Evolutionary conservation across 1,140 invertebrate species (phyloP).

Genomic region (Eulimnadia texana): DNA sequence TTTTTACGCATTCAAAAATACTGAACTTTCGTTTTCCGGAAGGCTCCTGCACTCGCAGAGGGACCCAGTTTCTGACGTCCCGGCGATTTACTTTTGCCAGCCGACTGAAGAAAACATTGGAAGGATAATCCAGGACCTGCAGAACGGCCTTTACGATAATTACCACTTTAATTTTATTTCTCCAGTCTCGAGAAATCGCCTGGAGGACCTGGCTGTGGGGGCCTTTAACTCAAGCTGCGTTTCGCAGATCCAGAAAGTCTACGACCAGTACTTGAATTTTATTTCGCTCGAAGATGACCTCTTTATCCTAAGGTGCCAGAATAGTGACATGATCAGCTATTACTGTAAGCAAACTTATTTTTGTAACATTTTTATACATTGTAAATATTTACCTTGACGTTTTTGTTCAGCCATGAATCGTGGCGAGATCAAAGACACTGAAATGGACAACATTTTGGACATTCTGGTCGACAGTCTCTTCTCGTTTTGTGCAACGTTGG

Average conservation of each 20-base stretch:
- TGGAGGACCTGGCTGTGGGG: conserved; percentile 88
- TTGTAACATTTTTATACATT: not conserved
- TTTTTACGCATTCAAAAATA: not conserved
- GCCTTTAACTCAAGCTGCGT: conserved; percentile 78
- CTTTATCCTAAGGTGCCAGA: conserved; percentile 85
- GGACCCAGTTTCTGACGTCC: conserved; percentile 93
- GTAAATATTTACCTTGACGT: conserved; percentile 2
- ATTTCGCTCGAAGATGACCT: conserved; percentile 96
- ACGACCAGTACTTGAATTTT: conserved; percentile 96
- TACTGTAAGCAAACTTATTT: conserved; percentile 47
- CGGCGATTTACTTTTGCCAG: conserved; percentile 94
- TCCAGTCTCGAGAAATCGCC: conserved; percentile 79
- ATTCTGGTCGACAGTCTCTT: conserved; percentile 91
- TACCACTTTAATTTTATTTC: conserved; percentile 98
- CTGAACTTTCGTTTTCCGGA: conserved; percentile 19
- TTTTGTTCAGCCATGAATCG: conserved; percentile 69
- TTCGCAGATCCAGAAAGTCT: conserved; percentile 83
- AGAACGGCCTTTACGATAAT: conserved; percentile 79
- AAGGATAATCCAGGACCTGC: conserved; percentile 72
- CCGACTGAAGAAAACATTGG: conserved; percentile 95
- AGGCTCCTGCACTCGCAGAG: conserved; percentile 84
- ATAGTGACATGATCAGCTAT: conserved; percentile 79
- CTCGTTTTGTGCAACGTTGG: conserved; percentile 90
- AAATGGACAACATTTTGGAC: conserved; percentile 91
- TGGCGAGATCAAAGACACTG: conserved; percentile 85